phyloP scores from a whole-genome alignment of 2,113 vertebrate genomes.

The Urocynchramus pylzowi region DNA sequence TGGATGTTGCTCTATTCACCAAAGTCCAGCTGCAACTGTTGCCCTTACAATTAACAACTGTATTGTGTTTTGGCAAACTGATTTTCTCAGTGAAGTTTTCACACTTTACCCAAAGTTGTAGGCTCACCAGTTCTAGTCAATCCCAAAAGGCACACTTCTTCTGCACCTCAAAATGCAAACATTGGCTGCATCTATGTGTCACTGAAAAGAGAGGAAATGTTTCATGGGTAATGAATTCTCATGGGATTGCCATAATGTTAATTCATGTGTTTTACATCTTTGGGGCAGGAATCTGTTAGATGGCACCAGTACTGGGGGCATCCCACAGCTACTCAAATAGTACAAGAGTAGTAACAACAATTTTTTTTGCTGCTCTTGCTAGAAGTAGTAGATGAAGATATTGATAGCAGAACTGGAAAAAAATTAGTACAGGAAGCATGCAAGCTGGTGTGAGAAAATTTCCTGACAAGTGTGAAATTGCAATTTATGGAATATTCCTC shows the following conservation, averaged over 20 bases:
- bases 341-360: background rate
- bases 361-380: background rate
- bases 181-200: background rate
- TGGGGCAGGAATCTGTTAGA: background rate
- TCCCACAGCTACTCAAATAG: background rate
- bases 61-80: background rate
- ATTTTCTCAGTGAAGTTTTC: background rate
- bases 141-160: background rate
- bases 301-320: background rate
- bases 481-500: constrained; percentile 2
- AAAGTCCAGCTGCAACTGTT: background rate
- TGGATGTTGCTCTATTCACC: background rate
- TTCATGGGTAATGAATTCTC: background rate
- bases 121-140: background rate
- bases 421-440: background rate
- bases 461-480: constrained; percentile 8
- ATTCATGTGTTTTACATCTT: background rate
- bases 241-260: background rate
- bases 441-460: constrained; percentile 12
- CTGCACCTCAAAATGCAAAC: background rate
- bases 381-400: background rate
- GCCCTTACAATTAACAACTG: background rate
- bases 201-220: background rate
- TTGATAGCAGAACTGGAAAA: background rate
- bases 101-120: background rate